phyloP scores from a whole-genome alignment of 2,113 vertebrate genomes.

The Scytalopus superciliaris region DNA sequence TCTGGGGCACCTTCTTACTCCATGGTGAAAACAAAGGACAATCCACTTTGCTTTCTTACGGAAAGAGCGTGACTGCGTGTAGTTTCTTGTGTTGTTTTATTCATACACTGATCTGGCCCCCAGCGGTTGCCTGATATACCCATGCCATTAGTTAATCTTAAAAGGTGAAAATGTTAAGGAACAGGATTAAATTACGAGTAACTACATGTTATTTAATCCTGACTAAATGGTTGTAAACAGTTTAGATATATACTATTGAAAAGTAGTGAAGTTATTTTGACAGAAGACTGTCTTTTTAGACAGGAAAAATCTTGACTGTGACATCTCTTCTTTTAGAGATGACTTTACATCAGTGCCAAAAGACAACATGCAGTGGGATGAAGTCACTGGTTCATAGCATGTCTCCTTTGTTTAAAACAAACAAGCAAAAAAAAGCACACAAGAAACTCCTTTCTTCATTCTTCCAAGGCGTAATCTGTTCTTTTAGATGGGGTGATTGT shows the following conservation, averaged over 20 bases:
- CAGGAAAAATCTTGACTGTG: neutral
- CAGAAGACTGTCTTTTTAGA: neutral
- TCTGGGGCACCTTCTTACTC: neutral
- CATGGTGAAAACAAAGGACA: neutral
- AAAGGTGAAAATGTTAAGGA: neutral
- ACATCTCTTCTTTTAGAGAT: neutral
- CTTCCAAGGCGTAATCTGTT: neutral
- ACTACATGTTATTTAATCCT: neutral
- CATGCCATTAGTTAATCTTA: neutral
- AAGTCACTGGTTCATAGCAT: neutral
- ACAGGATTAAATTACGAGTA: neutral
- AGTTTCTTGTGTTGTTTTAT: neutral
- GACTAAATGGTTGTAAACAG: neutral
- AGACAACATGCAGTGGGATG: neutral
- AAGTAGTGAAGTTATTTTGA: neutral
- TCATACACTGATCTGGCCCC: neutral
- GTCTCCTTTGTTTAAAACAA: constrained; percentile 30
- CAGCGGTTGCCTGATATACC: neutral
- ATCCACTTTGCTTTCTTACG: neutral
- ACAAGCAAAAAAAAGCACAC: neutral
- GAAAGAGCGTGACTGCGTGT: neutral
- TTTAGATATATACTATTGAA: neutral
- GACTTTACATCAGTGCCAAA: neutral
- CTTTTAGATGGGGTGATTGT: neutral
- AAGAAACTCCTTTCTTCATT: constrained; percentile 1